Evolutionary conservation across 2,888 invertebrate genomes (phyloP).

Genomic region (Drosophila paramelanica): DNA sequence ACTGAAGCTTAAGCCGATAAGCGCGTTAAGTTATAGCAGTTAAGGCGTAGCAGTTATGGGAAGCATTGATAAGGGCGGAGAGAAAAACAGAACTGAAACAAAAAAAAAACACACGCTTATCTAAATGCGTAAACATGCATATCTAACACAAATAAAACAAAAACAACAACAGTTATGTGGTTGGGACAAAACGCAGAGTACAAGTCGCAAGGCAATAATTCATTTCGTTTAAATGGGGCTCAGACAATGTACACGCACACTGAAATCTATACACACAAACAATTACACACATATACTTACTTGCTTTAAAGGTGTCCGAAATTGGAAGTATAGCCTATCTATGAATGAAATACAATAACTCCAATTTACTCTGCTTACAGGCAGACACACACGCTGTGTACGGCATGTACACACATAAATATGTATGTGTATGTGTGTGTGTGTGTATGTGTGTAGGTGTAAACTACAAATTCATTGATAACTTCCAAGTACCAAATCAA

Average conservation of each 20-base stretch:
- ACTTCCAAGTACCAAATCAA: slow-evolving; percentile 67
- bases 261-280: neutral
- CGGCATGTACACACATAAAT: neutral
- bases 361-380: slow-evolving; percentile 39
- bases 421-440: neutral
- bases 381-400: neutral
- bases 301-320: slow-evolving; percentile 1
- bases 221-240: slow-evolving; percentile 22
- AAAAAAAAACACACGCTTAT: slow-evolving; percentile 28
- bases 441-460: slow-evolving; percentile 19
- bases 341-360: slow-evolving; percentile 65
- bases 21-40: slow-evolving; percentile 26
- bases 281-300: neutral
- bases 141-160: slow-evolving; percentile 35
- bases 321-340: slow-evolving; percentile 28
- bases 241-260: neutral
- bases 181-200: slow-evolving; percentile 7
- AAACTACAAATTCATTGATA: slow-evolving; percentile 71
- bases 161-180: slow-evolving; percentile 1
- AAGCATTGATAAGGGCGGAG: slow-evolving; percentile 29
- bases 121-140: slow-evolving; percentile 53
- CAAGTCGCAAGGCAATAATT: slow-evolving; percentile 43
- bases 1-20: slow-evolving; percentile 27
- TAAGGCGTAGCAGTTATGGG: slow-evolving; percentile 6
- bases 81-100: neutral